Conservation (phyloP, 2,797 vertebrate species). For the Scarus forsteni region DNA sequence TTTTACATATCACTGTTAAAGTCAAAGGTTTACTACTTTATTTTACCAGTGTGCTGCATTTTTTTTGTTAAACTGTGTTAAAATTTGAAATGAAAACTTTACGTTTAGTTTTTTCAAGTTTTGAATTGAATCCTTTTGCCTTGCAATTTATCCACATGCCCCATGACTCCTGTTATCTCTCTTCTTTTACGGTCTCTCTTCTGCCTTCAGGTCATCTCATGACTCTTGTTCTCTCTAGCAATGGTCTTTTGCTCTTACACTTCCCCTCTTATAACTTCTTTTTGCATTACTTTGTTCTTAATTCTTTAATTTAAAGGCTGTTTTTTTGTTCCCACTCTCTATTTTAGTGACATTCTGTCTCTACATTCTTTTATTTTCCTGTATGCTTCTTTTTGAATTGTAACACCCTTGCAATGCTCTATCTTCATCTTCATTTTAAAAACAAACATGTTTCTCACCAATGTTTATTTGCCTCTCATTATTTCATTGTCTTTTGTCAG, state of each 20-base stretch:
- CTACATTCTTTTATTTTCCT: neutral
- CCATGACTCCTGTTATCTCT: neutral
- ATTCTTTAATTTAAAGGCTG: conserved; percentile 4
- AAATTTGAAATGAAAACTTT: neutral
- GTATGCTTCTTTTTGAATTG: neutral
- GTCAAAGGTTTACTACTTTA: neutral
- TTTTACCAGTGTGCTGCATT: neutral
- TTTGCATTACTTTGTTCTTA: conserved; percentile 48
- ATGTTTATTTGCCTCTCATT: neutral
- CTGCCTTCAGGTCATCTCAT: conserved; percentile 15
- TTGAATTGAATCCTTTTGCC: neutral
- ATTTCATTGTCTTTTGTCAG: conserved; percentile 27
- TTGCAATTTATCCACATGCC: neutral
- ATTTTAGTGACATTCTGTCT: neutral
- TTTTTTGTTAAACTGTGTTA: neutral
- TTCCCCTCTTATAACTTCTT: conserved; percentile 17
- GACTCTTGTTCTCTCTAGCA: conserved; percentile 16
- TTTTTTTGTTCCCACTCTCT: neutral
- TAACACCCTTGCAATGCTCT: conserved; percentile 1
- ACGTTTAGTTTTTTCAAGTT: neutral
- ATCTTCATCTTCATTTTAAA: neutral
- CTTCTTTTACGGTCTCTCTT: neutral
- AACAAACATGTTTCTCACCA: conserved; percentile 1
- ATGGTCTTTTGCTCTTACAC: conserved; percentile 23
- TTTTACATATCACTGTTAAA: too few relatives aligned